These are phyloP conservation scores for Macrophya alboannulata DNA, from an alignment of 2,888 invertebrate genomes.

Conservation along the genomic window DNA sequence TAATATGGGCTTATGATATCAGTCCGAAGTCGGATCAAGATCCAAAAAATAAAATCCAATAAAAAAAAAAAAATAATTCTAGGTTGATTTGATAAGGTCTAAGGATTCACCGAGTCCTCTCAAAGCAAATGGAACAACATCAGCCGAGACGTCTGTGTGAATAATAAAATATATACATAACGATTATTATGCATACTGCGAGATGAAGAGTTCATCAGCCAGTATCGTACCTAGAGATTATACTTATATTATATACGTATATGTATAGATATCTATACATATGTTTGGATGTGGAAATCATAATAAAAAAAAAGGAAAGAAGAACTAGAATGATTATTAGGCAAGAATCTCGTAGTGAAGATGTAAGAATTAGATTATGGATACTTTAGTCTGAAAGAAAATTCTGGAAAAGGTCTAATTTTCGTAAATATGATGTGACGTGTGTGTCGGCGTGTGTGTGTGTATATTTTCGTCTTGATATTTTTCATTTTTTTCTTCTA, in stretches of 20 bases:
- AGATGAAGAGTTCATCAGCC: background rate
- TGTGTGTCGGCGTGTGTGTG: background rate
- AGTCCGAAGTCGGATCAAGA: background rate
- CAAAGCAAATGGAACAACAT: conserved; percentile 76
- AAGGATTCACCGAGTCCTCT: conserved; percentile 74
- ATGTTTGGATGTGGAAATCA: background rate
- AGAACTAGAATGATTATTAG: conserved; percentile 11
- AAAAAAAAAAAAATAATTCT: conserved; percentile 62
- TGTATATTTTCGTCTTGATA: background rate
- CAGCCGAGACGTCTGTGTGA: conserved; percentile 76
- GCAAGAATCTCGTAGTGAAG: background rate
- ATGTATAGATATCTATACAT: too few relatives aligned
- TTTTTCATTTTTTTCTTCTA: background rate
- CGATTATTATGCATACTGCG: background rate
- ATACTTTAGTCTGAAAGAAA: background rate
- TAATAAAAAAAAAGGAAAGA: background rate
- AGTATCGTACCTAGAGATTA: background rate
- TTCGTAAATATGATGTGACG: background rate
- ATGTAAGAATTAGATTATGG: background rate
- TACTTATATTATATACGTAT: background rate
- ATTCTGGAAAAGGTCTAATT: conserved; percentile 16
- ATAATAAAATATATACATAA: background rate
- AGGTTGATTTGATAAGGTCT: conserved; percentile 77
- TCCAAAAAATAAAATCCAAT: background rate
- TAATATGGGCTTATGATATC: background rate